Conservation (phyloP, 2,797 vertebrate species). For the Astyanax mexicanus region DNA sequence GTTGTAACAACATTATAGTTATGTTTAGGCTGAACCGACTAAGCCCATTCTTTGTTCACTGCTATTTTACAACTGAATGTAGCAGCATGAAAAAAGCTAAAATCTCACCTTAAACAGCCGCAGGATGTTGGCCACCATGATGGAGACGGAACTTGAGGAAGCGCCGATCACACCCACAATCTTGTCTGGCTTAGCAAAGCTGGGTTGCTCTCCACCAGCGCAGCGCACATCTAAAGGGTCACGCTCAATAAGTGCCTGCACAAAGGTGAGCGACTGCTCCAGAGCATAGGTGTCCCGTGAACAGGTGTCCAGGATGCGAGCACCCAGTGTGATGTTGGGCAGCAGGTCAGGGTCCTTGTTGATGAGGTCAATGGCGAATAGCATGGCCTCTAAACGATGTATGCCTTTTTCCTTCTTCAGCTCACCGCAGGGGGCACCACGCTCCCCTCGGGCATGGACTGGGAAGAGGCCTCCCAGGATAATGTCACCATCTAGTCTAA, state of each 20-base stretch:
- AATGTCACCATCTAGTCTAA: constrained; percentile 93
- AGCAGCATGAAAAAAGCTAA: background rate
- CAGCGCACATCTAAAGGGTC: constrained; percentile 88
- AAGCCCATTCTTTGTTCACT: too few relatives aligned
- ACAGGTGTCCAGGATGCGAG: constrained; percentile 89
- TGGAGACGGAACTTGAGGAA: constrained; percentile 90
- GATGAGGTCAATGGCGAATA: constrained; percentile 75
- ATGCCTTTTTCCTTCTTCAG: constrained; percentile 92
- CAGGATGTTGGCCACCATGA: constrained; percentile 85
- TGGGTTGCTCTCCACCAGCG: constrained; percentile 87
- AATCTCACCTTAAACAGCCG: constrained; percentile 57
- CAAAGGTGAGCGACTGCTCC: constrained; percentile 89
- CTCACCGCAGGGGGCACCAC: constrained; percentile 76
- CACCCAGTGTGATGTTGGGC: constrained; percentile 87
- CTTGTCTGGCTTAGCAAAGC: constrained; percentile 91
- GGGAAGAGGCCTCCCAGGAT: constrained; percentile 83
- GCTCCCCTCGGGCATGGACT: constrained; percentile 76
- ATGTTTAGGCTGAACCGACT: too few relatives aligned
- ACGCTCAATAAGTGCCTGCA: constrained; percentile 89
- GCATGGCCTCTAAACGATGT: constrained; percentile 78
- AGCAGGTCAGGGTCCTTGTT: constrained; percentile 91
- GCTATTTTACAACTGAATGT: background rate
- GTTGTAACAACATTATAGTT: too few relatives aligned
- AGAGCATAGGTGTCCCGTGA: constrained; percentile 90
- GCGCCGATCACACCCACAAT: constrained; percentile 90